Evolutionary conservation across 2,888 invertebrate genomes (phyloP), one percentile per base, ranked within the genome.

Genomic region (Ceraclea dissimilis): DNA sequence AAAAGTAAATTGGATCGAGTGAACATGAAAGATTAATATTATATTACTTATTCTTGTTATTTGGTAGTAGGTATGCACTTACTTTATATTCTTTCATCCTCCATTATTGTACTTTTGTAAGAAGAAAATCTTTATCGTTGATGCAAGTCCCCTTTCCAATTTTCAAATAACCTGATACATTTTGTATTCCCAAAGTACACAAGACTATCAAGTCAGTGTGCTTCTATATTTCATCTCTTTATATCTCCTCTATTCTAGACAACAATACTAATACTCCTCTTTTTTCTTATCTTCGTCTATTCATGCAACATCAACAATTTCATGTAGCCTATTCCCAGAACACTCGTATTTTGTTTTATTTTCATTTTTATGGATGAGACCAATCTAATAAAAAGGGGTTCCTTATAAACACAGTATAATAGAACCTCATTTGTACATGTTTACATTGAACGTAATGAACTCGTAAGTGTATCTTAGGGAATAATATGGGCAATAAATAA

Each of bases 261-360:
- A 6, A 10, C 10, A 26, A 26, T n/a, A n/a, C n/a, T 10, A 26
- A 26, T 26, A 26, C 26, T 26, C 26, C 26, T 26, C 26, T 26
- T 26, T 56, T 54, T 53, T 52, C 57, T 50, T 52, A 56, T 56
- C 60, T 39, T 26, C 18, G 11, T 49, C 44, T 49, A 22, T 39
- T 49, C 33, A 34, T 34, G 56, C 46, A 51, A 52, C 57, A 59
- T 59, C 61, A 59, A 54, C 59, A 57, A 57, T 59, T 59, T 59
- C 50, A 49, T 52, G 59, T 49, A 33, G 58, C 53, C 57, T 57
- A 58, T 57, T 61, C 61, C 61, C 61, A 51, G 18, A 49, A 54
- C 59, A 51, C 55, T 52, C 57, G 59, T 61, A 59, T 58, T 52
- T 59, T 50, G 52, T 56, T 56, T 56, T 59, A 51, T 59, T 61